A percentile compares a stretch with the other conserved stretches of the same genome.
These are phyloP conservation scores for Scelioninae gen. 2 DNA, from an alignment of 2,888 invertebrate species.

Conservation along the genomic window DNA sequence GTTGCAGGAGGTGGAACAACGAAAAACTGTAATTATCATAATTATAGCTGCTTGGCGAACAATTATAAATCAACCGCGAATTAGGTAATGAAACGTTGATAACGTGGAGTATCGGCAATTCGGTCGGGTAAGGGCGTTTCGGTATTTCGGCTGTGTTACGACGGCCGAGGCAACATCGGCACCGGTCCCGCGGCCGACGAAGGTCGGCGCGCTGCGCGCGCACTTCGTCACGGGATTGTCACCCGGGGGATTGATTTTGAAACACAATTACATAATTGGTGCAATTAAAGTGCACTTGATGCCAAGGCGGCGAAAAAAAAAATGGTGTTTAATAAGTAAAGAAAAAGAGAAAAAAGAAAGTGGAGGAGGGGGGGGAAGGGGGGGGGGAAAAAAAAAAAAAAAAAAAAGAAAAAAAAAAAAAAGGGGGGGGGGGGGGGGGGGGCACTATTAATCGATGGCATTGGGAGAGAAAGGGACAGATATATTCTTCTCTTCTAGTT, in stretches of 20 bases:
- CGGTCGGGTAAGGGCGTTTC: no score
- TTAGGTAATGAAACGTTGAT: slow-evolving; percentile 69
- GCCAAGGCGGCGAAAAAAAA: no score
- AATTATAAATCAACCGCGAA: slow-evolving; percentile 73
- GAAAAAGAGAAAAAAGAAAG: slow-evolving; percentile 7
- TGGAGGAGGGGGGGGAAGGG: background rate
- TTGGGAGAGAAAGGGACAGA: slow-evolving; percentile 61
- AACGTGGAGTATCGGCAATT: slow-evolving; percentile 3
- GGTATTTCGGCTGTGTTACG: no score
- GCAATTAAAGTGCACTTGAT: slow-evolving; percentile 48
- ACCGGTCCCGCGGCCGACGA: background rate
- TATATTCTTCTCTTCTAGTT: slow-evolving; percentile 72
- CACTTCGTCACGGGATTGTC: no score
- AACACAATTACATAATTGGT: slow-evolving; percentile 46
- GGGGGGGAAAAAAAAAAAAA: no score
- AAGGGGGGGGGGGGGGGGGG: no score
- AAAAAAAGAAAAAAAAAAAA: no score
- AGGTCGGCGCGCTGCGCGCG: slow-evolving; percentile 8
- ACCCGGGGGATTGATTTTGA: slow-evolving; percentile 26
- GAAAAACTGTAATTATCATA: slow-evolving; percentile 73
- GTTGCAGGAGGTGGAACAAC: slow-evolving; percentile 62
- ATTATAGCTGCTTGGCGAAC: slow-evolving; percentile 69
- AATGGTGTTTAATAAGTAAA: no score
- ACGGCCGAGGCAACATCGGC: no score
- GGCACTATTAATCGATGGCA: slow-evolving; percentile 62